phyloP scores from a whole-genome alignment of 2,113 vertebrate genomes.

The Urocynchramus pylzowi region DNA sequence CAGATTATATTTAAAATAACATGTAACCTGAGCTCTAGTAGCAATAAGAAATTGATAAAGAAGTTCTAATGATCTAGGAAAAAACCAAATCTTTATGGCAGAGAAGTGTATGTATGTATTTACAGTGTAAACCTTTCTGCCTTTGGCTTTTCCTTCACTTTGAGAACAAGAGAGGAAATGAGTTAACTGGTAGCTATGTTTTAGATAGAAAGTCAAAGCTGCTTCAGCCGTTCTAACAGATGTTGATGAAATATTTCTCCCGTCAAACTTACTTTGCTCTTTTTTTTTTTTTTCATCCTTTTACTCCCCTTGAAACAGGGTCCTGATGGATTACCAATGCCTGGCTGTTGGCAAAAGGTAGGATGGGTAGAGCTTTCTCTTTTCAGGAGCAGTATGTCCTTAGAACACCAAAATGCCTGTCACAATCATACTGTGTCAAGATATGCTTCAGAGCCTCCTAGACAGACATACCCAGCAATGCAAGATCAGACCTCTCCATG shows the following conservation, averaged over 20 bases:
- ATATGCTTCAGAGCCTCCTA: background rate
- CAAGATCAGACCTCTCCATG: background rate
- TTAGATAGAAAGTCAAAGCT: background rate
- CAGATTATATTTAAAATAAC: background rate
- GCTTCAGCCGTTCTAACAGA: background rate
- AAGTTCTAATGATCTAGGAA: background rate
- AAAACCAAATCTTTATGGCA: background rate
- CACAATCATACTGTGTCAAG: background rate
- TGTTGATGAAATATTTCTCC: background rate
- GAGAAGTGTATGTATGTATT: background rate
- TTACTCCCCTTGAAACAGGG: conserved; percentile 76
- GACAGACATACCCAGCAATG: background rate
- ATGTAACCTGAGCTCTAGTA: background rate
- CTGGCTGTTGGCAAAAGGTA: conserved; percentile 99
- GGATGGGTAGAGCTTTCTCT: conserved; percentile 15
- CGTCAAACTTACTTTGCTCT: background rate
- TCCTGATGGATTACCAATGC: conserved; percentile 98
- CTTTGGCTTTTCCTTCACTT: conserved; percentile 7
- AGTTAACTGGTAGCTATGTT: background rate
- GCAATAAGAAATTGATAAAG: background rate
- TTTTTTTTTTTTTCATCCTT: background rate
- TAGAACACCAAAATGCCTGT: background rate
- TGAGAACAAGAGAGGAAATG: background rate
- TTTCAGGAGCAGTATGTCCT: background rate
- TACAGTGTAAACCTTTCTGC: background rate